Evolutionary conservation across 1,140 invertebrate genomes (phyloP).

Genomic region (Leptinotarsa lineolata): DNA sequence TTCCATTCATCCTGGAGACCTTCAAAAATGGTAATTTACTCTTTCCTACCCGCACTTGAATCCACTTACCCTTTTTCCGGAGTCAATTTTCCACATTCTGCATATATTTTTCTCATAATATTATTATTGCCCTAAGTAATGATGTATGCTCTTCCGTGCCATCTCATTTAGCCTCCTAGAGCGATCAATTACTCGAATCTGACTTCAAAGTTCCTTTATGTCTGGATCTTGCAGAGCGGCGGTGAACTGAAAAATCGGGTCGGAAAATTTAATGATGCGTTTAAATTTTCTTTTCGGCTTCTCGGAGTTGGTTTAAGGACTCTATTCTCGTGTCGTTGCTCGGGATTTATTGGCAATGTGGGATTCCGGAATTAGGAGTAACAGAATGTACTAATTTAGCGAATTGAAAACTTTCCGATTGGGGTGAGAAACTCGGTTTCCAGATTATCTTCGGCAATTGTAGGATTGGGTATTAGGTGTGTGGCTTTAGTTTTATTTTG

Average conservation of each 20-base stretch:
- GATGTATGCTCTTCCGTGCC: not conserved
- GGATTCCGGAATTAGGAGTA: not conserved
- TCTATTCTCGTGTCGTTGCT: conserved; percentile 2
- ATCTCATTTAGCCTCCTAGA: not conserved
- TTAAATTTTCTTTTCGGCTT: conserved; percentile 24
- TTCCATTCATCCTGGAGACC: no score
- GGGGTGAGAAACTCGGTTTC: no score
- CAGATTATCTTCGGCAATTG: no score
- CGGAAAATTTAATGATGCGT: conserved; percentile 23
- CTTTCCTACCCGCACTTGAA: no score
- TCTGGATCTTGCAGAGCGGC: conserved; percentile 9
- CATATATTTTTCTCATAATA: not conserved
- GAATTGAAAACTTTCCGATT: not conserved
- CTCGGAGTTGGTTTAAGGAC: not conserved
- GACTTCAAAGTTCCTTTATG: conserved; percentile 19
- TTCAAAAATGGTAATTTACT: no score
- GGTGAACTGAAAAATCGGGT: conserved; percentile 21
- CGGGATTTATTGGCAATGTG: conserved; percentile 2
- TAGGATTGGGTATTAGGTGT: no score
- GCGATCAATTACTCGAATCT: conserved; percentile 17
- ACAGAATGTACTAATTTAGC: not conserved
- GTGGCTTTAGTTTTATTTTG: no score
- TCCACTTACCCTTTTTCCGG: no score
- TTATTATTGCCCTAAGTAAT: not conserved
- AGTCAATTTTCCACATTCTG: not conserved